phyloP scores from a whole-genome alignment of 2,888 invertebrate species.

The Lampropteryx suffumata region DNA sequence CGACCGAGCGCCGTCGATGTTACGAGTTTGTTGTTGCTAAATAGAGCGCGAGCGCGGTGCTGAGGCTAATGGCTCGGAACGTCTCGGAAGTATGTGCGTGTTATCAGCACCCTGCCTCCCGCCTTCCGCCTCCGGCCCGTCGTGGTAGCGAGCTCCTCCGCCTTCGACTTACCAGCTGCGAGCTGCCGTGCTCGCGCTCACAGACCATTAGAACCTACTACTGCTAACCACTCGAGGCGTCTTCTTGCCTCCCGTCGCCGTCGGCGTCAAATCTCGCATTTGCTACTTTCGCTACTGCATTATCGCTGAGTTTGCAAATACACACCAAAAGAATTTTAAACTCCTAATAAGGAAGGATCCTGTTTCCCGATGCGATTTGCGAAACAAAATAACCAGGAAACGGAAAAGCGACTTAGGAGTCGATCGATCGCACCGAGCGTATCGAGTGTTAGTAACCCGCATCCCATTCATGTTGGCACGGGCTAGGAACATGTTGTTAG shows the following conservation, averaged over 20 bases:
- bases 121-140: slow-evolving; percentile 21
- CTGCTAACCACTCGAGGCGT: too few species aligned
- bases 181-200: too few species aligned
- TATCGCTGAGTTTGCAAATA: not conserved
- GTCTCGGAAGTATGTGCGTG: slow-evolving; percentile 63
- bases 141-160: slow-evolving; percentile 20
- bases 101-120: slow-evolving; percentile 49
- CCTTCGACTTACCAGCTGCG: slow-evolving; percentile 60
- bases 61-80: slow-evolving; percentile 72
- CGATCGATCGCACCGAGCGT: not conserved
- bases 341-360: not conserved
- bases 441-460: slow-evolving; percentile 3
- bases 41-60: slow-evolving; percentile 46
- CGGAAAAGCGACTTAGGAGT: not conserved
- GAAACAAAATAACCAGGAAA: not conserved
- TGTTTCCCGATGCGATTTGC: slow-evolving; percentile 1
- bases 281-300: too few species aligned
- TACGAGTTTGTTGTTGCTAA: slow-evolving; percentile 36
- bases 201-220: too few species aligned
- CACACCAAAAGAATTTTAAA: not conserved
- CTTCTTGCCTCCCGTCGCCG: too few species aligned
- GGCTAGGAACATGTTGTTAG: slow-evolving; percentile 2
- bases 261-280: too few species aligned
- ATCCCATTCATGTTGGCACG: not conserved
- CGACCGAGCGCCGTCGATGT: not conserved